Base-by-base conservation (phyloP, 2,113 vertebrate species). In the Elgaria multicarinata region DNA sequence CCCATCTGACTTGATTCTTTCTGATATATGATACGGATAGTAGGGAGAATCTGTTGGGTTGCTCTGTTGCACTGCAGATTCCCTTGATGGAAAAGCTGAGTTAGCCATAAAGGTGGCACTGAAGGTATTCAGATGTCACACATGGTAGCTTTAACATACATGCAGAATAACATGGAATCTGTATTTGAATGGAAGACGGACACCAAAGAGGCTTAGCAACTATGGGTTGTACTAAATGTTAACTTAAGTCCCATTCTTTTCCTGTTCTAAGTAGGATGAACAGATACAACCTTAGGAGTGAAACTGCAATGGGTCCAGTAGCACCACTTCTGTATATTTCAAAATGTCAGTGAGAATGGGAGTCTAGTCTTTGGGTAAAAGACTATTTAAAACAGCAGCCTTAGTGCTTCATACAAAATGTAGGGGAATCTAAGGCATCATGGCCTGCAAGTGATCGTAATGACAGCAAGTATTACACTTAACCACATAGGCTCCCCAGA, bases 391-490 rank as follows among this genome's bases (percentile, higher is more conserved):
- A 97, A 92, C 76, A 81, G 77, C 78, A 94, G 93, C 67, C 74
- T 62, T 86, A 94, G 75, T 16, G 44, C 86, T 79, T 93, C 80
- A 64, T 28, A 86, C 67, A 93, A 95, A 92, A 79, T 81, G 95
- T 94, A 92, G 86, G 96, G 96, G 95, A 95, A 95, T 95, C 95
- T 96, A 95, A 95, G 95, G 85, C 87, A 90, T 64, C 58, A 62
- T 95, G 95, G 92, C 93, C 97, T 94, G 90, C 86, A 84, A 90
- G 81, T 94, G 90, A 94, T 95, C 92, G 89, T 95, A 95, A 94
- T 88, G 94, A 93, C 91, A 93, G 6, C 7, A 96, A 96, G 90
- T 96, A 96, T 95, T 95, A 93, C 92, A 93, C 94, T 94, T 95
- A 95, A 96, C 93, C 94, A 95, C 0, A 91, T 94, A 92, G 89